Conservation (phyloP, 1,140 invertebrate genomes). For the Propsilocerus akamusi region DNA sequence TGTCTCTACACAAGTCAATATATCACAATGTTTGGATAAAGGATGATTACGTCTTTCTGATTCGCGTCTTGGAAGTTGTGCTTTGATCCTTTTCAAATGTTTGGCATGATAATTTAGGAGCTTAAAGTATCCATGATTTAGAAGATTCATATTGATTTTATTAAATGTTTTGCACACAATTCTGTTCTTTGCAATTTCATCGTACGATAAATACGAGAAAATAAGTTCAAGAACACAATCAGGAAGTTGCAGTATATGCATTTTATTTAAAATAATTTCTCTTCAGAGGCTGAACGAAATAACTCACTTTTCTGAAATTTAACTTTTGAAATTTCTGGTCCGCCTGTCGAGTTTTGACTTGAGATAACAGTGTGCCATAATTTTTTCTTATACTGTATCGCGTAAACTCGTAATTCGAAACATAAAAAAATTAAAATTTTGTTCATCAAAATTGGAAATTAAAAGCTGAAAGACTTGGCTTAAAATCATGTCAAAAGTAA, state of each 20-base stretch:
- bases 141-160: constrained; percentile 44
- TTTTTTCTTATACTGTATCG: too few relatives aligned
- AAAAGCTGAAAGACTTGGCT: too few relatives aligned
- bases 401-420: too few relatives aligned
- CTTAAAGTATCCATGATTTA: constrained; percentile 65
- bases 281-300: too few relatives aligned
- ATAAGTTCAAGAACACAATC: constrained; percentile 62
- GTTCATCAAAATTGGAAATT: too few relatives aligned
- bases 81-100: constrained; percentile 58
- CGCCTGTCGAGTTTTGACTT: too few relatives aligned
- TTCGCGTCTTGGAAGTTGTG: constrained; percentile 66
- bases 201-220: constrained; percentile 54
- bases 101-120: constrained; percentile 58
- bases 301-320: too few relatives aligned
- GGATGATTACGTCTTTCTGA: constrained; percentile 75
- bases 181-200: constrained; percentile 62
- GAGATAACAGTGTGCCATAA: too few relatives aligned
- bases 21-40: constrained; percentile 68
- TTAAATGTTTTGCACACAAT: constrained; percentile 67
- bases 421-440: too few relatives aligned
- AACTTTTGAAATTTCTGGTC: too few relatives aligned
- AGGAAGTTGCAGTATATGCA: constrained; percentile 41
- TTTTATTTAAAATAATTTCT: too few relatives aligned
- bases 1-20: constrained; percentile 77
- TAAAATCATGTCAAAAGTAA: too few relatives aligned